Evolutionary conservation across 1,140 invertebrate genomes (phyloP), one percentile per base, ranked within the genome.

Genomic region (Callitettix versicolor): DNA sequence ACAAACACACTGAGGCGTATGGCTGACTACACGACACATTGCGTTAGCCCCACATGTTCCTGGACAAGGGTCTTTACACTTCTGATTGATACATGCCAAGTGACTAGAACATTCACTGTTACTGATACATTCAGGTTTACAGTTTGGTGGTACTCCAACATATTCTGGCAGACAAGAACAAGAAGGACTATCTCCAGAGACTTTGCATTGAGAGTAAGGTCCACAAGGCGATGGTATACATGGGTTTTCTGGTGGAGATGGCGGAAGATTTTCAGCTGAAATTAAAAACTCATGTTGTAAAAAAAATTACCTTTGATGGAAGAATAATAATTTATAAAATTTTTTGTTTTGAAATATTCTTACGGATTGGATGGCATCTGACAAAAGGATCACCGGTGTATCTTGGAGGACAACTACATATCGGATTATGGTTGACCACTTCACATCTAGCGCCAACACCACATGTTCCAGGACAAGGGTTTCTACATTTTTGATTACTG

Each of bases 361-460:
- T 70, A 71, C 67, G 63, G 63, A 66, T 65, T 34, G 63, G 62
- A 6, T 75, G 79, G 61, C 83, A 87, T 60, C 79, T 69, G 7
- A 73, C 67, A 63, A 86, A 86, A 40, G 86, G 83, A 76, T 87
- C 79, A 24, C 85, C 83, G 18, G 76, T 79, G 63, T 75, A 82
- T 46, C 82, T 81, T 3, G 74, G 67, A 14, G 75, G 72, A 65
- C 85, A 88, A 9, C 75, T 79, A 66, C 82, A 86, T 53, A 76
- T 76, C 2, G 84, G 81, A 46, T 75, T 74, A 60, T 86, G 84
- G 64, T 82, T 84, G 18, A 79, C 73, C 15, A 85, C 80, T 60
- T 69, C 74, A 62, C 84, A 87, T 48, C 78, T 67, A 9, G 82
- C 79, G 41, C 72, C 71, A 47, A 78, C 68, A 46, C 83, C 83